Conservation (phyloP, 1,140 invertebrate species). For the Drosophila ercepeae region DNA sequence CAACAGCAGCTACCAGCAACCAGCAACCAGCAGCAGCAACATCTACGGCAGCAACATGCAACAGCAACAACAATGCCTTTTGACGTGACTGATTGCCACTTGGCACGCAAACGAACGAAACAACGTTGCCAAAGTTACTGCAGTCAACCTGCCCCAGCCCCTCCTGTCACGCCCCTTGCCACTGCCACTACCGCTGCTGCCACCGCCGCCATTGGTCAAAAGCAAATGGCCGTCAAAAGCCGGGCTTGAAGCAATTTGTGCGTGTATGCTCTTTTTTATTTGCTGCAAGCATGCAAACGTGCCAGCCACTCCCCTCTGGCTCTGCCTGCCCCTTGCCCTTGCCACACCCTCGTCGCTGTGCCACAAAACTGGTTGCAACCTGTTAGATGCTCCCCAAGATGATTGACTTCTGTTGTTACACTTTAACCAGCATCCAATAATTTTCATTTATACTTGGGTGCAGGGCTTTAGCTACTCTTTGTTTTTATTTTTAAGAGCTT, state of each 20-base stretch:
- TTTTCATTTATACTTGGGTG: too few species aligned
- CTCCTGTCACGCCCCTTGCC: background rate
- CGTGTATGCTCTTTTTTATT: conserved; percentile 73
- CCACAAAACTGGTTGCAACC: conserved; percentile 29
- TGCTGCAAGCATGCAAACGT: conserved; percentile 74
- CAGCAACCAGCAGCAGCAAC: conserved; percentile 4
- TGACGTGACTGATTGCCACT: conserved; percentile 78
- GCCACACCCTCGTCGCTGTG: background rate
- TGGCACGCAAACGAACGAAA: conserved; percentile 67
- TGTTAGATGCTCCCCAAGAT: conserved; percentile 48
- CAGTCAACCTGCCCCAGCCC: conserved; percentile 22
- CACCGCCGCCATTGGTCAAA: conserved; percentile 64
- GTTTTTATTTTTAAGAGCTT: background rate
- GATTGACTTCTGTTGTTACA: conserved; percentile 79
- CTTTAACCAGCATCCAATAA: conserved; percentile 56
- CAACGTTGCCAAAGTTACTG: conserved; percentile 44
- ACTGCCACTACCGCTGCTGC: background rate
- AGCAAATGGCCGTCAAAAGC: conserved; percentile 71
- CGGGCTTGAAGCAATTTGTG: conserved; percentile 62
- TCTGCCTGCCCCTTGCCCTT: background rate
- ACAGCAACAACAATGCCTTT: conserved; percentile 69
- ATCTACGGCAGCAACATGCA: conserved; percentile 3
- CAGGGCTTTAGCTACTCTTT: background rate
- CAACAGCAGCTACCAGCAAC: conserved; percentile 12
- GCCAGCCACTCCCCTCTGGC: conserved; percentile 8